Percentiles rank a stretch among this genome's conserved stretches.
Conservation (phyloP, 2,113 vertebrate genomes). For the Phylloscopus trochiloides region DNA sequence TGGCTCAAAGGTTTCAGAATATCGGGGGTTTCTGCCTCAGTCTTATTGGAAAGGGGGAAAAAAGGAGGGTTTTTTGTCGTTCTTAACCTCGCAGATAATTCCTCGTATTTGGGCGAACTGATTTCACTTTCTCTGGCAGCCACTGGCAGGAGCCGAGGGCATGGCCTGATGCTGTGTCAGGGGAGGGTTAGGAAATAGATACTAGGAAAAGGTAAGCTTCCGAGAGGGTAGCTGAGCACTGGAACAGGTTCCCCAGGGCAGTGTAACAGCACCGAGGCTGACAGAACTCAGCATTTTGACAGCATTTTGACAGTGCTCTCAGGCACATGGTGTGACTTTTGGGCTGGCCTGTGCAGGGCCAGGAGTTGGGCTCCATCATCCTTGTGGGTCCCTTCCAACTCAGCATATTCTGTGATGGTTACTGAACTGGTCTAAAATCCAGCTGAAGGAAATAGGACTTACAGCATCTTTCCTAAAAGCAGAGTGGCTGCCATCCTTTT, state of each 20-base stretch:
- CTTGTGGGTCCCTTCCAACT: neutral
- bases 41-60: accelerated
- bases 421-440: neutral
- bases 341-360: neutral
- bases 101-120: accelerated
- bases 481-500: neutral
- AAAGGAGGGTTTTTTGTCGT: accelerated
- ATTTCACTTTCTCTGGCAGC: neutral
- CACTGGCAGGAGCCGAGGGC: neutral
- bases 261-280: neutral
- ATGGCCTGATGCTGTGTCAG: neutral
- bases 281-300: neutral
- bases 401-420: neutral
- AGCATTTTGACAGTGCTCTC: neutral
- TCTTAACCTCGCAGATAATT: accelerated
- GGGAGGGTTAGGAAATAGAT: neutral
- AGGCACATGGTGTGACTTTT: accelerated
- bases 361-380: neutral
- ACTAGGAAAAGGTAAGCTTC: too few relatives aligned
- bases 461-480: neutral
- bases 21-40: accelerated
- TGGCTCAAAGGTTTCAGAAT: neutral
- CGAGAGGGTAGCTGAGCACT: accelerated
- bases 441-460: neutral
- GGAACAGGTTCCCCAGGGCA: neutral